Base-by-base conservation (phyloP, 2,888 invertebrate genomes). In the Lithosia quadra region DNA sequence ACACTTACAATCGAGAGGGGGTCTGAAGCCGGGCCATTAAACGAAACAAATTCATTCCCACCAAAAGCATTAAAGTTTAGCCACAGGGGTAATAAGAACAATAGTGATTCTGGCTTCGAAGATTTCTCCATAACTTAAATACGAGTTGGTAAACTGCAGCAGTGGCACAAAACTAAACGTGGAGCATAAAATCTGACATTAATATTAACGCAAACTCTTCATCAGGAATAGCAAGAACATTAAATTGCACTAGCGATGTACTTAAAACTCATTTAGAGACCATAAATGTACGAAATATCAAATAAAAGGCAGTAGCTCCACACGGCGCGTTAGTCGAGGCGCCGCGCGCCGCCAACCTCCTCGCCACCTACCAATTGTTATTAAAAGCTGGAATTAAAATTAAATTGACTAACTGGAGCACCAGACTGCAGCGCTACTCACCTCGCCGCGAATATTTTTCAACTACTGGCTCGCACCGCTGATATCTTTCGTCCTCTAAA, bases 311-410 rank as follows among this genome's bases (percentile, higher is more conserved):
- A 62, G 58, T 63, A 57, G n/a, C 15, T 21, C 10, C 22, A 22
- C 5, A 24, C 43, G 13, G 58, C 3, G 56, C 39, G 49, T 24
- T 64, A 58, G 67, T 68, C 21, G 13, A 34, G 34, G 62, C 63
- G 24, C 3, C 43, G 28, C 67, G 64, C 43, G 21, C 56, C 28
- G 61, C 55, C 53, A 39, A 7, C 21, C 18, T 43, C 49, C 68
- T 67, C 68, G 53, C 62, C 71, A 67, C 49, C 63, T 69, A 65
- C 65, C 43, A 67, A 73, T 73, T 73, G 66, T 71, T 72, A 73
- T 72, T 69, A 78, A 72, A 72, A 78, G 65, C 68, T 69, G 33
- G 57, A 71, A 73, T 78, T 75, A 67, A 69, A 73, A 69, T 58
- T 65, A 69, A 72, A 69, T 71, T 63, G 63, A 70, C 33, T 65